These are phyloP conservation scores for Oryzias woworae DNA, from an alignment of 2,113 vertebrate genomes.

Conservation along the genomic window DNA sequence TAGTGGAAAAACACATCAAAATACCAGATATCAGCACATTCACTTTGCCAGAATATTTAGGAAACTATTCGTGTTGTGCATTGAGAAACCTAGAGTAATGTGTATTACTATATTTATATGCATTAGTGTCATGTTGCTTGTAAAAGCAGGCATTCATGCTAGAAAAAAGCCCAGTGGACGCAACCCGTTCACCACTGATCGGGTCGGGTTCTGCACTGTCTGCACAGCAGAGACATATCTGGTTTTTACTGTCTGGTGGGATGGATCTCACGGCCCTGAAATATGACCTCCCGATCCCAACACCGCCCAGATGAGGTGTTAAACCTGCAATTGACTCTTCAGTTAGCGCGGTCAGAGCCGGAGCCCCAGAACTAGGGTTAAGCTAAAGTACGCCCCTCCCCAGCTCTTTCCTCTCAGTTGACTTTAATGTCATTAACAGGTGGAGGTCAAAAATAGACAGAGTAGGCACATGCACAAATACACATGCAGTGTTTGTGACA, in stretches of 20 bases:
- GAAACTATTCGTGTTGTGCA: no score
- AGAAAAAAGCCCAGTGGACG: no score
- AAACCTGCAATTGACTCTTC: conserved; percentile 54
- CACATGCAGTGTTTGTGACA: conserved; percentile 8
- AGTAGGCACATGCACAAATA: conserved; percentile 29
- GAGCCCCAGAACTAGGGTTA: conserved; percentile 30
- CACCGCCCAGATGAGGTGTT: conserved; percentile 45
- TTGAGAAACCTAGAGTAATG: no score
- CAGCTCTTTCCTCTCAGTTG: conserved; percentile 36
- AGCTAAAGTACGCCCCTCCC: conserved; percentile 35
- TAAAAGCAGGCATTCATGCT: no score
- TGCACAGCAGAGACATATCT: background rate
- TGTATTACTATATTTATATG: no score
- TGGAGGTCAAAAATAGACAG: conserved; percentile 76
- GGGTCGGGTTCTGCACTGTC: background rate
- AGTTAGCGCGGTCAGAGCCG: conserved; percentile 30
- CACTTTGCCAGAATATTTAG: no score
- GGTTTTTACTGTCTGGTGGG: conserved; percentile 9
- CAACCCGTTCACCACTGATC: background rate
- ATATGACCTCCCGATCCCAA: conserved; percentile 10
- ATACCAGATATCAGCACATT: no score
- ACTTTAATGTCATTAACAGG: conserved; percentile 80
- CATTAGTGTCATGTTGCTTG: no score
- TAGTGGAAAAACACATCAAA: no score
- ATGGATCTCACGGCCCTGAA: conserved; percentile 7